A percentile compares a stretch with the other conserved stretches of the same genome.
These are phyloP conservation scores for Andricus grossulariae DNA, from an alignment of 1,140 invertebrate species.

Conservation along the genomic window DNA sequence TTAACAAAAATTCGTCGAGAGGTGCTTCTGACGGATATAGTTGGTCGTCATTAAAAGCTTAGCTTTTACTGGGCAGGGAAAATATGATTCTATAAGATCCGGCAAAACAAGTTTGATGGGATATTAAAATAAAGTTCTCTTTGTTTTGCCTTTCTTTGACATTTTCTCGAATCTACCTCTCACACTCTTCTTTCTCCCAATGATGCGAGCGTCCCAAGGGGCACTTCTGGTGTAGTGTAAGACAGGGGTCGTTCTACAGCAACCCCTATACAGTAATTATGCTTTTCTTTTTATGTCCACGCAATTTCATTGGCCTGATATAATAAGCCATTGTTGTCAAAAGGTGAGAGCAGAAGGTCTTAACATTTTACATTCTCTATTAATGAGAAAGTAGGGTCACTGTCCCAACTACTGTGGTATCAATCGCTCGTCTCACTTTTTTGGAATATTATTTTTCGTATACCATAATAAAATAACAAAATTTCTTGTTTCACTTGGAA, in stretches of 20 bases:
- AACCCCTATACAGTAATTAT: constrained; percentile 74
- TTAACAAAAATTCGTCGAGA: constrained; percentile 51
- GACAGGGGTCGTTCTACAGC: constrained; percentile 63
- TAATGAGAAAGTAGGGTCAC: too few species aligned
- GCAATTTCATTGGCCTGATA: constrained; percentile 66
- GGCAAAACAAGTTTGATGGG: constrained; percentile 40
- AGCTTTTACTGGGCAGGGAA: constrained; percentile 31
- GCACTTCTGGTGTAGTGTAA: constrained; percentile 69
- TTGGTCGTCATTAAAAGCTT: constrained; percentile 60
- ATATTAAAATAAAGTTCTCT: constrained; percentile 48
- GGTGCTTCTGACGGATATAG: constrained; percentile 58
- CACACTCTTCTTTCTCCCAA: constrained; percentile 43
- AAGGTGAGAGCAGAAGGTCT: too few species aligned
- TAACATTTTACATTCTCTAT: too few species aligned
- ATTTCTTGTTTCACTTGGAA: too few species aligned
- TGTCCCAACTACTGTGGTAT: too few species aligned
- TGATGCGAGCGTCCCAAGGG: constrained; percentile 57
- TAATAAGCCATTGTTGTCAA: too few species aligned
- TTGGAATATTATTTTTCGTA: too few species aligned
- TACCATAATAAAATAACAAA: too few species aligned
- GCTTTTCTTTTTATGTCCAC: constrained; percentile 73
- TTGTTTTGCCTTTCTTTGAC: constrained; percentile 19
- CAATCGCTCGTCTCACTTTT: too few species aligned
- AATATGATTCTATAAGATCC: constrained; percentile 30
- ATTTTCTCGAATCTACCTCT: constrained; percentile 27